Percentiles rank a stretch among this genome's conserved stretches.
Conservation (phyloP, 2,888 invertebrate genomes). For the Eupithecia insigniata region DNA sequence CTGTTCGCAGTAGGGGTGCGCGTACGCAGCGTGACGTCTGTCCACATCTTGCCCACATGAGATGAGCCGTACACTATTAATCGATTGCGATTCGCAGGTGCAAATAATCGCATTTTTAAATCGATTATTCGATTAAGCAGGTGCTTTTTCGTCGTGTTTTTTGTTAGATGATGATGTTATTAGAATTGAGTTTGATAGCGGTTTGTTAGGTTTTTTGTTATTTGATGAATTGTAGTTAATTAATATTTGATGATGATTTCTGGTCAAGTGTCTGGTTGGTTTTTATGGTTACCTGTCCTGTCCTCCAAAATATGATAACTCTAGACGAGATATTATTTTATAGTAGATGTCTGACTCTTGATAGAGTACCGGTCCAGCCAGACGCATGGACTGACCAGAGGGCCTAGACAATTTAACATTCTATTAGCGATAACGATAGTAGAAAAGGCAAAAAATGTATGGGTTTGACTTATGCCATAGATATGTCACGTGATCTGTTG, state of each 20-base stretch:
- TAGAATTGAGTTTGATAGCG: conserved; percentile 57
- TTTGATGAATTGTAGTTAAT: conserved; percentile 35
- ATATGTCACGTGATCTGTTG: too few species aligned
- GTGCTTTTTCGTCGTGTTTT: conserved; percentile 51
- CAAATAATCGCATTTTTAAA: conserved; percentile 68
- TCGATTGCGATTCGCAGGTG: conserved; percentile 77
- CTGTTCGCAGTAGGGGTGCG: conserved; percentile 62
- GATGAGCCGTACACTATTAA: conserved; percentile 51
- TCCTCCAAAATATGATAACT: neutral
- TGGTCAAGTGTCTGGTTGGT: conserved; percentile 3
- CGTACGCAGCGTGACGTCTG: conserved; percentile 50
- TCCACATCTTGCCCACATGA: conserved; percentile 44
- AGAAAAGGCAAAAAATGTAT: too few species aligned
- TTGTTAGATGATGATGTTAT: conserved; percentile 61
- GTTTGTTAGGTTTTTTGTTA: conserved; percentile 35
- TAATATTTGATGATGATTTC: conserved; percentile 30
- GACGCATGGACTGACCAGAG: too few species aligned
- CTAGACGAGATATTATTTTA: too few species aligned
- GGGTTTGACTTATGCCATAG: too few species aligned
- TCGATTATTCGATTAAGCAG: conserved; percentile 57
- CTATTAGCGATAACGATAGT: too few species aligned
- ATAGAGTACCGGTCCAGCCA: neutral
- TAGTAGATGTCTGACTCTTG: neutral
- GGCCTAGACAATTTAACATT: too few species aligned
- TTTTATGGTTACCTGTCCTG: neutral